A percentile compares a stretch with the other conserved stretches of the same genome.
Evolutionary conservation across 2,113 vertebrate genomes (phyloP).

Genomic region (Perccottus glenii): DNA sequence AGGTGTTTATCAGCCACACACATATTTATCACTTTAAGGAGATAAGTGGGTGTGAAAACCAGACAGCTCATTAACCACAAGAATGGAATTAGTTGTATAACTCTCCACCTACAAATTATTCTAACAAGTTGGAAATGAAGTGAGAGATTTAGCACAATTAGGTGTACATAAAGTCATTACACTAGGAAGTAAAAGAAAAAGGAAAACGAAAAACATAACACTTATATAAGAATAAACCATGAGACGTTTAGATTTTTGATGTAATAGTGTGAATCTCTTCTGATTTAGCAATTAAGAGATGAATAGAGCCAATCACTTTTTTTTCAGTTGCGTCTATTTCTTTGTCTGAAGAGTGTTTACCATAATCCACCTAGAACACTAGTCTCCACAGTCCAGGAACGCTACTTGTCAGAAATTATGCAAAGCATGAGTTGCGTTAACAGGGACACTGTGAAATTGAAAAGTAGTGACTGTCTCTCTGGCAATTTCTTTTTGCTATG

Average conservation of each 20-base stretch:
- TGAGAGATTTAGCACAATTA: slow-evolving; percentile 7
- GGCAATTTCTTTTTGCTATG: slow-evolving; percentile 50
- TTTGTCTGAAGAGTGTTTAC: slow-evolving; percentile 33
- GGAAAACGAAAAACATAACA: too few relatives aligned
- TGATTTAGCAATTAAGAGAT: slow-evolving; percentile 17
- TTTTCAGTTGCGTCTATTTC: slow-evolving; percentile 6
- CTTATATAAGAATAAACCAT: not conserved
- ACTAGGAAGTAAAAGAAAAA: too few relatives aligned
- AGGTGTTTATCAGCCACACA: slow-evolving; percentile 63
- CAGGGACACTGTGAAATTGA: slow-evolving; percentile 34
- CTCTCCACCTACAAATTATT: slow-evolving; percentile 38
- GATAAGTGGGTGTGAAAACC: slow-evolving; percentile 74
- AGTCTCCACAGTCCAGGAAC: slow-evolving; percentile 12
- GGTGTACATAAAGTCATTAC: too few relatives aligned
- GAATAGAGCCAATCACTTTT: slow-evolving; percentile 2
- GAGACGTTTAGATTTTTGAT: not conserved
- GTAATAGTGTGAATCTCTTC: not conserved
- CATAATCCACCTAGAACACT: slow-evolving; percentile 21
- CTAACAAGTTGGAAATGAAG: slow-evolving; percentile 40
- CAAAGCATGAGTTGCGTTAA: slow-evolving; percentile 34
- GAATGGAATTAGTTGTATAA: slow-evolving; percentile 48
- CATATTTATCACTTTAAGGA: slow-evolving; percentile 67
- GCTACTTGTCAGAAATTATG: slow-evolving; percentile 25
- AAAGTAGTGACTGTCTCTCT: slow-evolving; percentile 46
- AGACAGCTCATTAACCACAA: slow-evolving; percentile 50